Conservation (phyloP, 2,888 invertebrate species). For the Drosophila fulvimacula region DNA sequence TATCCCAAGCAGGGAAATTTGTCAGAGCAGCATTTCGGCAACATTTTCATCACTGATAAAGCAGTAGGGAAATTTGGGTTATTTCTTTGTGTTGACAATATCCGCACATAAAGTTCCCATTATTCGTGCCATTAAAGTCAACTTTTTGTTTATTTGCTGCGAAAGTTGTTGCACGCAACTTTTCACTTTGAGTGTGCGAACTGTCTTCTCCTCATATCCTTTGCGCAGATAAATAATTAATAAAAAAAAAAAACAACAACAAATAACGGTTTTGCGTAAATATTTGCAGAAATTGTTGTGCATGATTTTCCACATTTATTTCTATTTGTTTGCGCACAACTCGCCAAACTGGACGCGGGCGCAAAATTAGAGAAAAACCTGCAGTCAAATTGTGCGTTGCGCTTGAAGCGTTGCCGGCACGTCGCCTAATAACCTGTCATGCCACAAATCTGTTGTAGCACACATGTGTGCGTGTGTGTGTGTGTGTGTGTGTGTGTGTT, state of each 20-base stretch:
- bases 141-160: conserved; percentile 39
- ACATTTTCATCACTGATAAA: neutral
- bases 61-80: conserved; percentile 7
- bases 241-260: conserved; percentile 32
- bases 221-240: conserved; percentile 48
- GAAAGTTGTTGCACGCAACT: conserved; percentile 63
- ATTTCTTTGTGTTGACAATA: conserved; percentile 7
- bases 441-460: conserved; percentile 70
- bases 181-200: conserved; percentile 44
- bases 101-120: conserved; percentile 23
- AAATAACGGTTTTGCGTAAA: conserved; percentile 49
- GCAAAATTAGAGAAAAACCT: conserved; percentile 62
- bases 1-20: neutral
- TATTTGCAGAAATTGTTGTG: conserved; percentile 43
- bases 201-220: conserved; percentile 39
- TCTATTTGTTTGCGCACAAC: conserved; percentile 35
- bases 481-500: conserved; percentile 31
- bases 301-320: conserved; percentile 57
- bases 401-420: conserved; percentile 65
- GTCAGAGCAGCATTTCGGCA: neutral
- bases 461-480: conserved; percentile 18
- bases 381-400: conserved; percentile 72
- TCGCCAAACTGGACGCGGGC: conserved; percentile 57
- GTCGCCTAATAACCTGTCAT: conserved; percentile 83
- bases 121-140: conserved; percentile 42